Evolutionary conservation across 2,797 vertebrate genomes (phyloP).

Genomic region (Ctenopoma kingsleyae): DNA sequence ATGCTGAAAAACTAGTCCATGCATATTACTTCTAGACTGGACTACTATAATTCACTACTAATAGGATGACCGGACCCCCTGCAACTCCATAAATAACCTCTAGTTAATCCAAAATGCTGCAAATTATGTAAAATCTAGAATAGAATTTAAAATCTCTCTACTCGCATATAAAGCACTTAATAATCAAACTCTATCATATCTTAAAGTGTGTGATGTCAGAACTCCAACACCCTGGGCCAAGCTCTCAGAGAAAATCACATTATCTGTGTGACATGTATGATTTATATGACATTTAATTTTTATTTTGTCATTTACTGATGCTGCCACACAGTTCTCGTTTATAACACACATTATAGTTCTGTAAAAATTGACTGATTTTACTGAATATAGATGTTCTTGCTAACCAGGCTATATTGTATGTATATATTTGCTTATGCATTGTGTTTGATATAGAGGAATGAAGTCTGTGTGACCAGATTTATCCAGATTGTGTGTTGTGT

Average conservation of each 20-base stretch:
- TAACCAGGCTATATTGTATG: neutral
- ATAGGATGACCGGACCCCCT: too few relatives aligned
- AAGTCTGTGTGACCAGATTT: conserved; percentile 9
- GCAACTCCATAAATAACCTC: too few relatives aligned
- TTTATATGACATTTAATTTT: neutral
- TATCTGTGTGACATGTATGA: neutral
- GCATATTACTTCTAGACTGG: too few relatives aligned
- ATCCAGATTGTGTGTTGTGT: conserved; percentile 26
- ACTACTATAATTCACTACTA: too few relatives aligned
- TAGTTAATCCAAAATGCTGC: too few relatives aligned
- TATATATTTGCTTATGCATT: conserved; percentile 2
- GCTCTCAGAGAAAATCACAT: neutral
- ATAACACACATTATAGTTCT: neutral
- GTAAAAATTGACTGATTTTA: neutral
- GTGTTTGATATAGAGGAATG: conserved; percentile 2
- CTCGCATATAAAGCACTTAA: too few relatives aligned
- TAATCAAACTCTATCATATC: too few relatives aligned
- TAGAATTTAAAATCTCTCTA: too few relatives aligned
- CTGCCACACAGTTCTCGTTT: neutral
- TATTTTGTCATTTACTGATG: neutral
- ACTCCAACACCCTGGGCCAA: neutral
- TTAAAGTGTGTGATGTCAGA: neutral
- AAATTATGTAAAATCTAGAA: too few relatives aligned
- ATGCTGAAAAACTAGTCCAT: too few relatives aligned
- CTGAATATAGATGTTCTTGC: neutral